Percentiles rank a stretch among this genome's conserved stretches.
Evolutionary conservation across 2,888 invertebrate species (phyloP).

Genomic region (Scaptomyza polygonia): DNA sequence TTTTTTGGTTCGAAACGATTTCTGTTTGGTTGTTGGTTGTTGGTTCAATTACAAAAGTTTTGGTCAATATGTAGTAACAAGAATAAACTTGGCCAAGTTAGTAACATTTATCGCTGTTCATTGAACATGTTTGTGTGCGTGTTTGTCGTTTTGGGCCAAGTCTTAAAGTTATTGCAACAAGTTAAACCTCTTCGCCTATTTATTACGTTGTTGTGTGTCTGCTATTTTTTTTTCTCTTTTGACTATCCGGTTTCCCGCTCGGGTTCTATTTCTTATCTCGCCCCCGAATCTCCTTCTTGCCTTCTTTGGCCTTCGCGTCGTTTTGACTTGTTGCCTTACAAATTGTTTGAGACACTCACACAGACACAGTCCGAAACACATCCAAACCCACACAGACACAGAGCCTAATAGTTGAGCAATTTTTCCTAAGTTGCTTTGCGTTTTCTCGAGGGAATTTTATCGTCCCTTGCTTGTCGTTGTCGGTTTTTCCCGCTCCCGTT

Average conservation of each 20-base stretch:
- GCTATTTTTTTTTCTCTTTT: slow-evolving; percentile 9
- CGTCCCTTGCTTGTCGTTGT: neutral
- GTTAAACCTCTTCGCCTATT: slow-evolving; percentile 59
- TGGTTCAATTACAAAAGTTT: slow-evolving; percentile 74
- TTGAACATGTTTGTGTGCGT: slow-evolving; percentile 50
- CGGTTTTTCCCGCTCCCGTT: slow-evolving; percentile 4
- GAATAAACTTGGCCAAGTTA: slow-evolving; percentile 59
- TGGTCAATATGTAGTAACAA: slow-evolving; percentile 25
- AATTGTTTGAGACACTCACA: slow-evolving; percentile 11
- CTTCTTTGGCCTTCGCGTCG: slow-evolving; percentile 2
- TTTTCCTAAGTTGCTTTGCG: slow-evolving; percentile 50
- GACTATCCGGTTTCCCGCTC: slow-evolving; percentile 52
- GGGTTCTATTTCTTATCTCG: slow-evolving; percentile 1
- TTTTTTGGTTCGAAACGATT: slow-evolving; percentile 48
- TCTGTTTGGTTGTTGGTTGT: slow-evolving; percentile 32
- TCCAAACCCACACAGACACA: slow-evolving; percentile 1
- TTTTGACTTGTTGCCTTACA: slow-evolving; percentile 4
- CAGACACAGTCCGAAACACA: slow-evolving; percentile 4
- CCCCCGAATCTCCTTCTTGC: neutral
- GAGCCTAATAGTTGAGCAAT: slow-evolving; percentile 60
- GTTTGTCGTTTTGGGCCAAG: slow-evolving; percentile 32
- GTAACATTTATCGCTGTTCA: slow-evolving; percentile 71
- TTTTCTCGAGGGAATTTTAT: slow-evolving; percentile 33
- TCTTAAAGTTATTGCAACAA: slow-evolving; percentile 71
- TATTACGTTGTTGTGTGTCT: too few species aligned